phyloP scores from a whole-genome alignment of 1,140 invertebrate species.

The Trachymyrmex septentrionalis region DNA sequence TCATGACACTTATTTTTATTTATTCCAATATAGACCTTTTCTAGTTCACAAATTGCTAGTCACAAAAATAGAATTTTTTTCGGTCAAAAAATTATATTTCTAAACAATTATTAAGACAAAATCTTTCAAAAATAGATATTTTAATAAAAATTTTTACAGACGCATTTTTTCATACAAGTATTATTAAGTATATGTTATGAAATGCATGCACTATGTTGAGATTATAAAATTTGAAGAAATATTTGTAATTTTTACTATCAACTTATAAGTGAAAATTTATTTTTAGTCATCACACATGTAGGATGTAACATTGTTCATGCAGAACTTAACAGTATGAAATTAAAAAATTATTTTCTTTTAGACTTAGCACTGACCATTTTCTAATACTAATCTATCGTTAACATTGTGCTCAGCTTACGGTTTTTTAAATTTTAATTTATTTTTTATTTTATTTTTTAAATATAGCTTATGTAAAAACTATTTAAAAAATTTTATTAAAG shows the following conservation, averaged over 20 bases:
- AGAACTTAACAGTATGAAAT: neutral
- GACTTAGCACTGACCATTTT: conserved; percentile 21
- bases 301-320: conserved; percentile 8
- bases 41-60: conserved; percentile 38
- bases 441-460: neutral
- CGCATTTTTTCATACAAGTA: conserved; percentile 45
- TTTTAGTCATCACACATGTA: neutral
- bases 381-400: conserved; percentile 43
- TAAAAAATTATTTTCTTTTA: conserved; percentile 2
- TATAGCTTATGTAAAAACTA: conserved; percentile 23
- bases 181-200: conserved; percentile 63
- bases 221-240: conserved; percentile 46
- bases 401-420: conserved; percentile 29
- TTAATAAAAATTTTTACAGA: conserved; percentile 58
- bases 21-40: conserved; percentile 26
- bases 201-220: conserved; percentile 33
- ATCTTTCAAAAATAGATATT: conserved; percentile 33
- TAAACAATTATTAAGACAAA: conserved; percentile 44
- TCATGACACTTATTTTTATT: conserved; percentile 15
- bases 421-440: conserved; percentile 34
- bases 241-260: conserved; percentile 20
- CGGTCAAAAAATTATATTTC: conserved; percentile 20
- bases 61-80: conserved; percentile 49
- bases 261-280: conserved; percentile 29
- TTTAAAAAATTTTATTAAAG: conserved; percentile 59